A percentile compares a stretch with the other conserved stretches of the same genome.
phyloP scores from a whole-genome alignment of 2,113 vertebrate genomes.

The Nycticorax nycticorax region DNA sequence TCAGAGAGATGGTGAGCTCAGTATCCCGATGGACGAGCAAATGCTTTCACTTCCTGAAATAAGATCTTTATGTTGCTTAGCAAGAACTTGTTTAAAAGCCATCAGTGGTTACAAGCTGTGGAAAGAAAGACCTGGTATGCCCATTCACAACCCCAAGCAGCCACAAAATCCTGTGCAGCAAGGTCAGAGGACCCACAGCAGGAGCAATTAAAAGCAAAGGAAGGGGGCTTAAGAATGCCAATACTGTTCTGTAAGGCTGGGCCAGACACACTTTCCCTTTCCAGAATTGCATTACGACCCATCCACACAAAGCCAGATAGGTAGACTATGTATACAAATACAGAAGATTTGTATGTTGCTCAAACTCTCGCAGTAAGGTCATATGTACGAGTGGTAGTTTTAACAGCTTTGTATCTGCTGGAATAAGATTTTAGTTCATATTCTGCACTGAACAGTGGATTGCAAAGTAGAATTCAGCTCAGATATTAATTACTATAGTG shows the following conservation, averaged over 20 bases:
- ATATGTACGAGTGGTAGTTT: background rate
- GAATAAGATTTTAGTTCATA: background rate
- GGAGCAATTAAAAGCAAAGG: accelerated
- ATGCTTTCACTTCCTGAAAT: background rate
- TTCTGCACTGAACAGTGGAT: background rate
- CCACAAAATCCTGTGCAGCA: background rate
- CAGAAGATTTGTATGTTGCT: background rate
- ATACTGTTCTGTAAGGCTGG: background rate
- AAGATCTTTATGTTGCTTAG: background rate
- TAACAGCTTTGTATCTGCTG: background rate
- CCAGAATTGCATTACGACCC: no score
- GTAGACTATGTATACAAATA: background rate
- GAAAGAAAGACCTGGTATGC: background rate
- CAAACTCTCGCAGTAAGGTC: background rate
- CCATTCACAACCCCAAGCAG: background rate
- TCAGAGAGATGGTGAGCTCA: background rate
- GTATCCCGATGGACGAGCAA: background rate
- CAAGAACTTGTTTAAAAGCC: background rate
- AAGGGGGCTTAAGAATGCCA: background rate
- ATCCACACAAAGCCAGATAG: background rate
- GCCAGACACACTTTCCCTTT: background rate
- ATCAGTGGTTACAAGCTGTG: background rate
- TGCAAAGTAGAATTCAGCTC: background rate
- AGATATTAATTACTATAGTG: background rate
- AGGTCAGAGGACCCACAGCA: background rate